A percentile compares a stretch with the other conserved stretches of the same genome.
phyloP scores from a whole-genome alignment of 1,140 invertebrate genomes.

The Sitobion miscanthi region DNA sequence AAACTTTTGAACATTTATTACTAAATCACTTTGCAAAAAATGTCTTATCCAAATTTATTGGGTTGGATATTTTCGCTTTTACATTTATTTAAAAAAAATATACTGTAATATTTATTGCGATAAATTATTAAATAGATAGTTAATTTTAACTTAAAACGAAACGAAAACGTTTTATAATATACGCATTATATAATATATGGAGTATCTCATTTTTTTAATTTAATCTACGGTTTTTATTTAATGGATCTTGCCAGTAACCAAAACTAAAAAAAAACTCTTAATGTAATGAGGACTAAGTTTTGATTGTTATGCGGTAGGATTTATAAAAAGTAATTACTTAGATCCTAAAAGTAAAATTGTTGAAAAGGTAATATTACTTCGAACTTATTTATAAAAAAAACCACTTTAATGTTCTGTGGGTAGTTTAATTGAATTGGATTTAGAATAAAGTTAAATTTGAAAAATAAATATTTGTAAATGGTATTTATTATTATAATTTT shows the following conservation, averaged over 20 bases:
- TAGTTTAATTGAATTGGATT: slow-evolving; percentile 8
- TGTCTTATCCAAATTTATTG: neutral
- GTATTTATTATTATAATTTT: neutral
- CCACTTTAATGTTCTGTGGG: neutral
- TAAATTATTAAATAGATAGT: slow-evolving; percentile 1
- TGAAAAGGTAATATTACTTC: slow-evolving; percentile 15
- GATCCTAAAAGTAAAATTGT: slow-evolving; percentile 1
- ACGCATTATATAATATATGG: neutral
- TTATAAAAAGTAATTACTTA: slow-evolving; percentile 32
- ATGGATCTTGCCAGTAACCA: slow-evolving; percentile 2
- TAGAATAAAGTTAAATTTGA: slow-evolving; percentile 25
- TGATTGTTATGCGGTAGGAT: neutral
- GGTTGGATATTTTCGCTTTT: neutral
- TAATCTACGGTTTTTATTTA: slow-evolving; percentile 10
- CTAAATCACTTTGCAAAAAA: neutral
- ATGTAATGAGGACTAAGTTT: neutral
- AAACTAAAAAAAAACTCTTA: neutral
- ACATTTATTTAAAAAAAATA: neutral
- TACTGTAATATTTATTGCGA: neutral
- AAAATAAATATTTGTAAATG: slow-evolving; percentile 32
- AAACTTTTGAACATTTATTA: neutral
- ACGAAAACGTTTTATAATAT: neutral
- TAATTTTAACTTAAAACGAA: neutral
- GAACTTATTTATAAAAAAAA: neutral
- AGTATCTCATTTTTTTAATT: neutral